A percentile compares a stretch with the other conserved stretches of the same genome.
Conservation (phyloP, 2,888 invertebrate species). For the Tinea trinotella region DNA sequence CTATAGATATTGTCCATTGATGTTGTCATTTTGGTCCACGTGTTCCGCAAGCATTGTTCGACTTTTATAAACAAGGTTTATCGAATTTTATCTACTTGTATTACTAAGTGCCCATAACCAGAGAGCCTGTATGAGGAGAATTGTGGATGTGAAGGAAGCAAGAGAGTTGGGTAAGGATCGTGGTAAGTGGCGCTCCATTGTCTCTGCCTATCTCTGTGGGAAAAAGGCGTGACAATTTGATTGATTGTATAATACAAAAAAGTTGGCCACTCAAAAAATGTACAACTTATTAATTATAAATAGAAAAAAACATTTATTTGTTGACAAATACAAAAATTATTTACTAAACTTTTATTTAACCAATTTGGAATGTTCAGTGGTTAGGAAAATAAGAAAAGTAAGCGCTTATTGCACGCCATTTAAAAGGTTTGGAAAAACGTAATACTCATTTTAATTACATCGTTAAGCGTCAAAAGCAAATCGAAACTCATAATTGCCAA, state of each 20-base stretch:
- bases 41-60: not conserved
- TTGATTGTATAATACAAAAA: no score
- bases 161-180: no score
- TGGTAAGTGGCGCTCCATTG: no score
- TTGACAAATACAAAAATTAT: not conserved
- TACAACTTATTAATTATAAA: not conserved
- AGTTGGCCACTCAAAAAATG: no score
- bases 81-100: no score
- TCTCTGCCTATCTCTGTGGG: no score
- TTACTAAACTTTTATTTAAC: not conserved
- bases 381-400: constrained; percentile 11
- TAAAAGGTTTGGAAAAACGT: not conserved
- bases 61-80: not conserved
- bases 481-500: not conserved
- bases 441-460: constrained; percentile 1
- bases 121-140: no score
- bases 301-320: not conserved
- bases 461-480: constrained; percentile 8
- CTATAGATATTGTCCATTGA: not conserved
- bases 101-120: no score
- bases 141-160: no score
- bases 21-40: not conserved
- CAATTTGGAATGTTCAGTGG: not conserved
- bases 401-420: constrained; percentile 4
- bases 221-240: no score